Percentiles rank a stretch among this genome's conserved stretches.
Evolutionary conservation across 2,113 vertebrate species (phyloP).

Genomic region (Periophthalmodon schlosseri): DNA sequence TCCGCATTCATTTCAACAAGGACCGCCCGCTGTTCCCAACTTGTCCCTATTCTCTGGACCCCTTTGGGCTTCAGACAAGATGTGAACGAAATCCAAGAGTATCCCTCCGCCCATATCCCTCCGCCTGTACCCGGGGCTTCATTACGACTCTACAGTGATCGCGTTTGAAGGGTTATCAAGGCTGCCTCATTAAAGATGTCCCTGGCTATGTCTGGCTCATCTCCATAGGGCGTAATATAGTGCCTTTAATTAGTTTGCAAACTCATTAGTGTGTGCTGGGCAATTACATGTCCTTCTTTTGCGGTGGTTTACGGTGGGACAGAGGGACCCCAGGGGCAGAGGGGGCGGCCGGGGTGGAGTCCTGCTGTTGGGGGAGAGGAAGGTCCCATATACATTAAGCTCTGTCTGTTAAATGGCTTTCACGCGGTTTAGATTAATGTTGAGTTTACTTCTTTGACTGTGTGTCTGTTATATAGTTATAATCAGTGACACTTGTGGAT

Average conservation of each 20-base stretch:
- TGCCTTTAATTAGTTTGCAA: conserved; percentile 79
- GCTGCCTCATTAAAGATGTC: conserved; percentile 77
- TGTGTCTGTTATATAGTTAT: too few relatives aligned
- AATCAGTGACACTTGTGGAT: too few relatives aligned
- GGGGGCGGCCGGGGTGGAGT: conserved; percentile 44
- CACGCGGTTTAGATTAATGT: too few relatives aligned
- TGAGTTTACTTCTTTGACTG: too few relatives aligned
- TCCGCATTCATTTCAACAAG: conserved; percentile 28
- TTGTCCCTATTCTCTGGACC: conserved; percentile 55
- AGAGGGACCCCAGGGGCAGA: conserved; percentile 60
- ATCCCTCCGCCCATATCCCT: not conserved
- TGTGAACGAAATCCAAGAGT: conserved; percentile 42
- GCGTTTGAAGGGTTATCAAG: conserved; percentile 79
- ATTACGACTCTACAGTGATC: conserved; percentile 71
- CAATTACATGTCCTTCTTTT: conserved; percentile 75
- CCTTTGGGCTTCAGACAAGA: conserved; percentile 56
- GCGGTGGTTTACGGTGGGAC: conserved; percentile 68
- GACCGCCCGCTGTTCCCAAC: conserved; percentile 57
- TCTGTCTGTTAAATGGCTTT: not conserved
- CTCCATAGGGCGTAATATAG: conserved; percentile 68
- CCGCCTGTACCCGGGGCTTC: conserved; percentile 66
- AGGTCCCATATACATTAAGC: conserved; percentile 10
- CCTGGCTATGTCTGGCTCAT: conserved; percentile 68
- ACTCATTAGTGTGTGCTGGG: conserved; percentile 76
- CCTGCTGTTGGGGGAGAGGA: conserved; percentile 42